Conservation (phyloP, 1,140 invertebrate genomes). For the Bicyclus anynana region DNA sequence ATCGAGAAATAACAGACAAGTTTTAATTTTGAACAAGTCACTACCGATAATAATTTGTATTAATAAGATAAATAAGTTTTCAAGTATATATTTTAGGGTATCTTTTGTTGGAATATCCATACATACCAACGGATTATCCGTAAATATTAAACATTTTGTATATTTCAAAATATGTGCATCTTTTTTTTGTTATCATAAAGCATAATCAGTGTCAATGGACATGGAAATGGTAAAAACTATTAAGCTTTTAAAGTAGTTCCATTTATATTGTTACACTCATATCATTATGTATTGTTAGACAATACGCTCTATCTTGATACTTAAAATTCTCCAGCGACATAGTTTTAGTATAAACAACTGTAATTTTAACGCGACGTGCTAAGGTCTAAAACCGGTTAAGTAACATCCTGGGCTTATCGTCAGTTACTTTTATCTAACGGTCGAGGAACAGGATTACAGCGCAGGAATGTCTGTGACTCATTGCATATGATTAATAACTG, state of each 20-base stretch:
- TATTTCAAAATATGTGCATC: too few relatives aligned
- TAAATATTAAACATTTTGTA: too few relatives aligned
- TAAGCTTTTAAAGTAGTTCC: not conserved
- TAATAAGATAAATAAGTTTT: too few relatives aligned
- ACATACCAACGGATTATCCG: too few relatives aligned
- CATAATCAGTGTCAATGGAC: not conserved
- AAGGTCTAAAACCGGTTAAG: not conserved
- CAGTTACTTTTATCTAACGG: constrained; percentile 26
- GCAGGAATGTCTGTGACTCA: constrained; percentile 39
- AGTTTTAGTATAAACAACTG: not conserved
- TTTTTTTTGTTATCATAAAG: not conserved
- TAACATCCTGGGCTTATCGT: constrained; percentile 1
- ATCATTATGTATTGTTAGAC: not conserved
- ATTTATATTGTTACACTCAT: not conserved
- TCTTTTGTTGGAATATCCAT: too few relatives aligned
- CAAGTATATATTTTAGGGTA: too few relatives aligned
- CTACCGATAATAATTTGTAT: too few relatives aligned
- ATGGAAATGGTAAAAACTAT: not conserved
- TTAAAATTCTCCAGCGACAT: not conserved
- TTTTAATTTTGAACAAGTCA: too few relatives aligned
- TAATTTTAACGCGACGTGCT: not conserved
- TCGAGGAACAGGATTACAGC: constrained; percentile 25
- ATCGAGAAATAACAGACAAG: not conserved
- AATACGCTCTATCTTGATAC: not conserved
- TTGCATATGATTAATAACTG: constrained; percentile 37